Base-by-base conservation (phyloP, 2,888 invertebrate species). In the Thymelicus acteon region DNA sequence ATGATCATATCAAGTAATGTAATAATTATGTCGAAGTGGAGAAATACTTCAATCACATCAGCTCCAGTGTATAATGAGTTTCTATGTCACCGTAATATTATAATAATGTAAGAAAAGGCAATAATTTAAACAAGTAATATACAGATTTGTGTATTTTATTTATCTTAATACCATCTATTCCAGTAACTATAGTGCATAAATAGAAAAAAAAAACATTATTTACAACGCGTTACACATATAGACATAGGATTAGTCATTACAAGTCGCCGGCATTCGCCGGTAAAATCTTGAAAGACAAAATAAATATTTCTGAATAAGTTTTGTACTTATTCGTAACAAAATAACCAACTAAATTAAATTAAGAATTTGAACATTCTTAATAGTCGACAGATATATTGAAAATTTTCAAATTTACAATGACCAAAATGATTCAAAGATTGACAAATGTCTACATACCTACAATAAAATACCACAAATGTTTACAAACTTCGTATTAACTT, bases 141-240 rank as follows among this genome's bases (percentile, higher is more conserved):
- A 48, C 37, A 63, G 40, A 69, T 62, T 68, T 68, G 58, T 63
- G 68, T 68, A 15, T 48, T 68, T 62, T 68, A 67, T 67, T 67
- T 61, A 61, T 52, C 40, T 47, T 62, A 62, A 39, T 62, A 68
- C 61, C 61, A 68, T 62, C 61, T 68, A 67, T 60, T 61, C 67
- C 52, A 67, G 47, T 87, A 87, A 85, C 79, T 87, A 85, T 76
- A 80, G 92, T 92, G 92, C 92, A 92, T 92, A 92, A 92, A 92
- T 91, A 91, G 89, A 87, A 87, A 89, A 88, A 40, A 82, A 62
- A 44, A 66, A 44, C 82, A 80, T 86, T 91, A 91, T 92, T 88
- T 92, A 76, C 70, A 75, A 75, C 61, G 67, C 49, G 67, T 40
- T 61, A 62, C 67, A 61, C 54, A 48, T 61, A 67, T 67, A 61